These are phyloP conservation scores for Arenaria interpres DNA, from an alignment of 2,113 vertebrate genomes.

Conservation along the genomic window DNA sequence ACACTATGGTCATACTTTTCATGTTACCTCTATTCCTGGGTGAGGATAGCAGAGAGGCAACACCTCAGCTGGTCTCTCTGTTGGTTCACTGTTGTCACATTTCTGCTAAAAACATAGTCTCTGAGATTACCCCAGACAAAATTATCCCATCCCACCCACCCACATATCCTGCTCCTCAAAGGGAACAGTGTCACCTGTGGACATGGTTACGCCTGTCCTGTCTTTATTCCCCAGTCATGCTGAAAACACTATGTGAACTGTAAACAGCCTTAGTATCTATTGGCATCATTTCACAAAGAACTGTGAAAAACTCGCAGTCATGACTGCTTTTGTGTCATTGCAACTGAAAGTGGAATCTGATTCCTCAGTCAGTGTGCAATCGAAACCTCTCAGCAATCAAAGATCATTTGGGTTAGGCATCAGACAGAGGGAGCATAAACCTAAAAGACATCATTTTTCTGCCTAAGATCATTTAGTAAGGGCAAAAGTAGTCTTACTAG, in stretches of 20 bases:
- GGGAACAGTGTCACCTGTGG: neutral
- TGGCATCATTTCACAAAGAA: neutral
- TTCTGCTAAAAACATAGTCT: neutral
- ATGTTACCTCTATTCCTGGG: neutral
- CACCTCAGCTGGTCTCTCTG: neutral
- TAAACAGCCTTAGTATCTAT: neutral
- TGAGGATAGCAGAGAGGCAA: neutral
- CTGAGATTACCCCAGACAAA: neutral
- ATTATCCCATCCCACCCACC: neutral
- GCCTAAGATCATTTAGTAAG: neutral
- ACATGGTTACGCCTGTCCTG: neutral
- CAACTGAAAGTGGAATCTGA: neutral
- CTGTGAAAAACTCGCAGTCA: neutral
- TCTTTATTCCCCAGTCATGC: neutral
- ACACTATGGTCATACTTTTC: neutral
- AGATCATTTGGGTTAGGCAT: neutral
- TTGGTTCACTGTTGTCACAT: neutral
- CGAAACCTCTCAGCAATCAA: neutral
- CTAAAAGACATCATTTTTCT: neutral
- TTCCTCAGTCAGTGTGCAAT: neutral
- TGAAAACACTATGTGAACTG: neutral
- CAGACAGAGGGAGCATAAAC: neutral
- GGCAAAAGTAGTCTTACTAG: neutral
- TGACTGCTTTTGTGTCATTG: neutral
- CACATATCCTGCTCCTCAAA: neutral